Evolutionary conservation across 1,140 invertebrate genomes (phyloP), one percentile per base, ranked within the genome.

Genomic region (Calephelis nemesis): DNA sequence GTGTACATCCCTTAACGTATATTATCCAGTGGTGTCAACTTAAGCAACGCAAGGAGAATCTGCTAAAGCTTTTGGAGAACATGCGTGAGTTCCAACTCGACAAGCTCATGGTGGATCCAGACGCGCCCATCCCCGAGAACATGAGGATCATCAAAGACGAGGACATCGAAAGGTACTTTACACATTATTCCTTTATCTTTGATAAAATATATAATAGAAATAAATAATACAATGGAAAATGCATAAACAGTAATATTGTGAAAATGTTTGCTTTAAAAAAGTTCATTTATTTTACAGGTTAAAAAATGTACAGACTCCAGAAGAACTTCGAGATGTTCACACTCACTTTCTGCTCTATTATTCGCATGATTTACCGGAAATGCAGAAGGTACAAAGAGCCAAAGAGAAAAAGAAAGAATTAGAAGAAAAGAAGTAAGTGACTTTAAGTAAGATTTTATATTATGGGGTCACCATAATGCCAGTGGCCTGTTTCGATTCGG

Each of bases 261-360:
- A 19, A 19, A 19, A 19, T 1, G 3, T 19, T 19, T 19, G 19
- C 19, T 1, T 19, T 19, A 19, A 19, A 19, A 19, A 19, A 19
- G 1, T 19, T 19, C 19, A 19, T 19, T 19, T 19, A 67, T 64
- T 42, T 74, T 75, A 48, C 70, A 93, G 94, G 79, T 83, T 97
- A 63, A 95, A 94, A 77, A 95, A 93, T 63, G 95, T 97, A 0
- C 96, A 99, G 85, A 98, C 96, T 0, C 94, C 95, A 30, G 98
- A 99, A 88, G 98, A 99, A 84, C 87, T 99, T 0, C 96, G 96
- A 72, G 98, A 99, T 82, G 95, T 98, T 1, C 97, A 99, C 87
- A 95, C 96, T 74, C 98, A 99, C 82, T 99, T 99, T 82, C 94
- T 97, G 71, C 91, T 99, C 0, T 98, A 99, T 82, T 99, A 99